A percentile compares a stretch with the other conserved stretches of the same genome.
Evolutionary conservation across 1,140 invertebrate genomes (phyloP).

Genomic region (Melanaphis sacchari): DNA sequence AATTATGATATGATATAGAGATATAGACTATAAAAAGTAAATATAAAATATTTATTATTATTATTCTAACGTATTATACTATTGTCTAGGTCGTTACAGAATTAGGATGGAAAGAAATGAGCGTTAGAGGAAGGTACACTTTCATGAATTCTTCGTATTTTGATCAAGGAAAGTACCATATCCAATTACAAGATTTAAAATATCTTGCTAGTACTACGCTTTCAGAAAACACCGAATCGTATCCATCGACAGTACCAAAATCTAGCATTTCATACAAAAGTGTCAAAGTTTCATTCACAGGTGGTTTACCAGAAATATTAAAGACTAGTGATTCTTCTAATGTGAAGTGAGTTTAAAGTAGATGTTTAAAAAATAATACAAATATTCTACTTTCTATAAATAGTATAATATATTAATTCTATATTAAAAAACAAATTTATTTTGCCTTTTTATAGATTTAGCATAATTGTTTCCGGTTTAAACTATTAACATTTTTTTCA

Average conservation of each 20-base stretch:
- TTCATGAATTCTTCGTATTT: conserved; percentile 41
- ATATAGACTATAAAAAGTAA: not conserved
- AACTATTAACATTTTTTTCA: too few species aligned
- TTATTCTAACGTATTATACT: not conserved
- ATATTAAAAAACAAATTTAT: not conserved
- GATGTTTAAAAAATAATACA: not conserved
- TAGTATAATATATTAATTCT: not conserved
- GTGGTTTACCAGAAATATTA: conserved; percentile 22
- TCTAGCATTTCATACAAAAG: conserved; percentile 44
- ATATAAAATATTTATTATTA: not conserved
- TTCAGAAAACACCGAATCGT: conserved; percentile 23
- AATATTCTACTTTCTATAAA: not conserved
- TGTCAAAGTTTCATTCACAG: not conserved
- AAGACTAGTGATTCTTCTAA: conserved; percentile 30
- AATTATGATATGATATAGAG: not conserved
- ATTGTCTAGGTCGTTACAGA: conserved; percentile 10
- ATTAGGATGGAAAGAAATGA: conserved; percentile 45
- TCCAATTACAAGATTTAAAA: conserved; percentile 33
- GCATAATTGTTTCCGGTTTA: too few species aligned
- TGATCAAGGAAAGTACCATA: conserved; percentile 46
- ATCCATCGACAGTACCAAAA: conserved; percentile 30
- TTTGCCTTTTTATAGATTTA: not conserved
- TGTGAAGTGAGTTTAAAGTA: conserved; percentile 39
- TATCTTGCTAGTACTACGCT: conserved; percentile 24
- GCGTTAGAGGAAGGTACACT: conserved; percentile 34